Percentiles rank a stretch among this genome's conserved stretches.
These are phyloP conservation scores for Drosophila sp. DNA, from an alignment of 1,140 invertebrate species.

Conservation along the genomic window DNA sequence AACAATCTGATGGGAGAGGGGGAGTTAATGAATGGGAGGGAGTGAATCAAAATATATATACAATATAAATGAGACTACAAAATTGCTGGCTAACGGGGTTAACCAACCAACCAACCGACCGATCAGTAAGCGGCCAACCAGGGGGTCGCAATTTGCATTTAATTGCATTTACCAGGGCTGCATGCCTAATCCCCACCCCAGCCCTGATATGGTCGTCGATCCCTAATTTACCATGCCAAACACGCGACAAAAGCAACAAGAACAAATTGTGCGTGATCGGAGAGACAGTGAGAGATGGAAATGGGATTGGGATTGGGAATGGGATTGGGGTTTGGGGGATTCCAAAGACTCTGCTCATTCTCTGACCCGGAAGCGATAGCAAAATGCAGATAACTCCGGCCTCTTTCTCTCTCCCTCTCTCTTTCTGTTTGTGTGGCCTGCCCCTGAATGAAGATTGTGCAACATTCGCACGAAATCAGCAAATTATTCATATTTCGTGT, in stretches of 20 bases:
- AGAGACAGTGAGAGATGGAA: not conserved
- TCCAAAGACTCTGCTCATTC: not conserved
- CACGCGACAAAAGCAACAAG: slow-evolving; percentile 21
- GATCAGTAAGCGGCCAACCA: not conserved
- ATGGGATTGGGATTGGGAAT: not conserved
- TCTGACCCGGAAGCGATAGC: slow-evolving; percentile 21
- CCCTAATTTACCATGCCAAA: slow-evolving; percentile 10
- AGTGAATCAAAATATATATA: not conserved
- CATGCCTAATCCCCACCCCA: slow-evolving; percentile 33
- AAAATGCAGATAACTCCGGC: slow-evolving; percentile 22
- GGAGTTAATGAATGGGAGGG: not conserved
- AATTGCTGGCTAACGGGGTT: slow-evolving; percentile 60
- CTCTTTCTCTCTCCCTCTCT: not conserved
- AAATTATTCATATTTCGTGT: slow-evolving; percentile 22
- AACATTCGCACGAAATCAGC: slow-evolving; percentile 42
- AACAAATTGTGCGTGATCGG: slow-evolving; percentile 15
- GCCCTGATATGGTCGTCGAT: slow-evolving; percentile 1
- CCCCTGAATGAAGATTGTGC: slow-evolving; percentile 49
- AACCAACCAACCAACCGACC: slow-evolving; percentile 32
- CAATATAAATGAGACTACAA: slow-evolving; percentile 7
- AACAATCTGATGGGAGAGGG: not conserved
- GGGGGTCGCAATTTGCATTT: slow-evolving; percentile 58
- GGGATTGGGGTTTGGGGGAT: not conserved
- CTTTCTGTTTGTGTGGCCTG: slow-evolving; percentile 5
- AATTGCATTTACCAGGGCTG: slow-evolving; percentile 64